Evolutionary conservation across 1,140 invertebrate genomes (phyloP), one percentile per base, ranked within the genome.

Genomic region (Cyclargus thomasi): DNA sequence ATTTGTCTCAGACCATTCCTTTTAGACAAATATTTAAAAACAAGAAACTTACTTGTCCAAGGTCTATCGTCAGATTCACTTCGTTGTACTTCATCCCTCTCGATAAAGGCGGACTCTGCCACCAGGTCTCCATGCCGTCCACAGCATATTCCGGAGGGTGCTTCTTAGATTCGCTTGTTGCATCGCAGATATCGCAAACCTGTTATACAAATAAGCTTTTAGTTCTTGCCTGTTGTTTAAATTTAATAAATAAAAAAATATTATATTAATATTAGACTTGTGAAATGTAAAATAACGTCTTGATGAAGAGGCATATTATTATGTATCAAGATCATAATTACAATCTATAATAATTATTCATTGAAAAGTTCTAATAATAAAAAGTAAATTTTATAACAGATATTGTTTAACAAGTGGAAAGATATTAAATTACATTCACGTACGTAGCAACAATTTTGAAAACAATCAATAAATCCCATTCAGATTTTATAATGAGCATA

Each of bases 91-190:
- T 96, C 93, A 96, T 96, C 39, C 98, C 98, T 78, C 99, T 92
- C 11, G 98, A 99, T n/a, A 99, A 91, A 2, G 99, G 99, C 0
- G 99, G 99, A 86, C 96, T 97, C 90, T 98, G 97, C 97, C 97
- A 99, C 97, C 98, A 99, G 21, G 95, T 95, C 83, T 98, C 96
- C 80, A 95, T 96, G 62, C 98, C 98, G 82, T 99, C 98, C 55
- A 99, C 97, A 1, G 98, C 98, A 91, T 95, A 95, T 79, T 96
- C 94, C 0, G 97, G 94, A 0, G 97, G 96, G 91, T 99, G 98
- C 62, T 91, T 93, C 81, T 96, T 95, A 59, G 94, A 93, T 4
- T 94, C 93, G 70, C 92, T 92, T 53, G 92, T 93, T 10, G 95
- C 93, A 85, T 98, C 95, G 88, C 99, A 99, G 70, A 94, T 93